These are phyloP conservation scores for Platorchestia sp. DNA, from an alignment of 1,140 invertebrate genomes.

Conservation along the genomic window DNA sequence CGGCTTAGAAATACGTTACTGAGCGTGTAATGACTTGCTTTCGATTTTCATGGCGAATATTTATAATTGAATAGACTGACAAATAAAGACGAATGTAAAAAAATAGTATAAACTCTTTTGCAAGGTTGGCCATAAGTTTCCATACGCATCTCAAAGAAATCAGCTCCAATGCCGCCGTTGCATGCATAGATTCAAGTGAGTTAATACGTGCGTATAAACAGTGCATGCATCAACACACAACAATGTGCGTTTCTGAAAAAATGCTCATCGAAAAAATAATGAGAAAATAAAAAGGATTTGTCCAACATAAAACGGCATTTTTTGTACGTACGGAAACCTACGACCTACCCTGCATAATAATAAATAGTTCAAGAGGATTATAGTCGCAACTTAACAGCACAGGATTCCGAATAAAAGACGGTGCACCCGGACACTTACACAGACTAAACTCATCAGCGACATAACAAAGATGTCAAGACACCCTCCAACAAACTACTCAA, in stretches of 20 bases:
- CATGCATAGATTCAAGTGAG: no score
- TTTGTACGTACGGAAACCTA: no score
- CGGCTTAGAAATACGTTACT: neutral
- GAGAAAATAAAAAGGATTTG: no score
- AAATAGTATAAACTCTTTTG: neutral
- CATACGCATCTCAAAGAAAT: no score
- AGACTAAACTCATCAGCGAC: neutral
- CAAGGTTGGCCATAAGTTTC: no score
- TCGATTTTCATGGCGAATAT: neutral
- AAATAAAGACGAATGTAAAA: neutral
- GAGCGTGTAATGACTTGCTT: neutral
- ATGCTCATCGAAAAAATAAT: no score
- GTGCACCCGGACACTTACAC: neutral
- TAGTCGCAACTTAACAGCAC: neutral
- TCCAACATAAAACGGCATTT: no score
- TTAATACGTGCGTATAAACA: no score
- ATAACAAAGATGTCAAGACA: neutral
- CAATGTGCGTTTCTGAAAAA: no score
- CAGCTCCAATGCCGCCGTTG: no score
- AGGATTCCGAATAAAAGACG: neutral
- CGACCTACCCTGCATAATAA: no score
- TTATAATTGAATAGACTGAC: neutral
- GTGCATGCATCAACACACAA: no score
- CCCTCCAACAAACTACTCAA: neutral
- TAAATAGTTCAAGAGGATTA: neutral